A percentile compares a stretch with the other conserved stretches of the same genome.
These are phyloP conservation scores for Scyliorhinus canicula DNA, from an alignment of 2,797 vertebrate genomes.

Conservation along the genomic window DNA sequence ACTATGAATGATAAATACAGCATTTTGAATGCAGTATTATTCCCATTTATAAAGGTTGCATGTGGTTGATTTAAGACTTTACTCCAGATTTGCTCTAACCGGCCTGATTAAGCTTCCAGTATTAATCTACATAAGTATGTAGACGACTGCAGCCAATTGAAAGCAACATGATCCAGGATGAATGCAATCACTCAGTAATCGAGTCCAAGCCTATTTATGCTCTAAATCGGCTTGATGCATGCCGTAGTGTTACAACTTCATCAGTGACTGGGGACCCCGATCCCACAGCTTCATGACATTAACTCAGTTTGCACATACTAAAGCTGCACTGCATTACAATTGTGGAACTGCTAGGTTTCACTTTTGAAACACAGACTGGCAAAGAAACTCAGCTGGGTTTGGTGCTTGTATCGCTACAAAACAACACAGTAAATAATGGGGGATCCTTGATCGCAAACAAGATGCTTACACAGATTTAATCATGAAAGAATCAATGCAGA, in stretches of 20 bases:
- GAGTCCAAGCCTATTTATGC: neutral
- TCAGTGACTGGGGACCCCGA: neutral
- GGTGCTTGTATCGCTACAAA: no score
- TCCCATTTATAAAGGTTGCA: neutral
- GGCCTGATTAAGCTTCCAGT: neutral
- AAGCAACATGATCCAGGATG: neutral
- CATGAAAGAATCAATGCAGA: neutral
- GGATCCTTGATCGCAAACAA: neutral
- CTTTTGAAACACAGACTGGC: neutral
- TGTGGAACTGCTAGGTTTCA: neutral
- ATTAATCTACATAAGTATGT: neutral
- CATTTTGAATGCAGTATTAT: neutral
- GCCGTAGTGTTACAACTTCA: neutral
- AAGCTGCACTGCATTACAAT: neutral
- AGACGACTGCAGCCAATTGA: conserved; percentile 9
- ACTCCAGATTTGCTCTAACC: neutral
- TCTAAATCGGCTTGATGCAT: neutral
- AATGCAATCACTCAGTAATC: neutral
- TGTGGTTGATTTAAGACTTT: neutral
- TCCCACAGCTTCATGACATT: neutral
- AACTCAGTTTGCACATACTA: neutral
- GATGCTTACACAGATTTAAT: neutral
- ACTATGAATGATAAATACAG: neutral
- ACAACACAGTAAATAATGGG: neutral
- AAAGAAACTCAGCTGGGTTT: neutral